These are phyloP conservation scores for Dromius quadrimaculatus DNA, from an alignment of 2,888 invertebrate genomes.

Conservation along the genomic window DNA sequence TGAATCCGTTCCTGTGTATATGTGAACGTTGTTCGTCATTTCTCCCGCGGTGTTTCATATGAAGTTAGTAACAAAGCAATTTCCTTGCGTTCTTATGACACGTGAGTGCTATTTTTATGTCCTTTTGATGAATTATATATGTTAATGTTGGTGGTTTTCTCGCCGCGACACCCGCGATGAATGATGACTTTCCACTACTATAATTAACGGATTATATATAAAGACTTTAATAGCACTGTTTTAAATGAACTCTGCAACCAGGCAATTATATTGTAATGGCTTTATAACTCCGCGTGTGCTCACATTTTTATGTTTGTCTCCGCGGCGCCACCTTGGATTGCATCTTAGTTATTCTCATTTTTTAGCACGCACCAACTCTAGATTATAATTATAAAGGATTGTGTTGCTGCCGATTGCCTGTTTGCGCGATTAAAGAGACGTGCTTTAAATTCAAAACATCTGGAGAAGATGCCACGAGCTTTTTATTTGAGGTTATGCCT, in stretches of 20 bases:
- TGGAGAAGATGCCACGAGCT: conserved; percentile 22
- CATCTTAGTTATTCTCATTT: conserved; percentile 23
- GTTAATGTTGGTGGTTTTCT: conserved; percentile 44
- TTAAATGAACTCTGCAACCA: conserved; percentile 40
- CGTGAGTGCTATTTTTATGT: conserved; percentile 34
- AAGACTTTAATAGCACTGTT: conserved; percentile 47
- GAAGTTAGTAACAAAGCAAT: conserved; percentile 38
- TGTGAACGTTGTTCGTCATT: conserved; percentile 2
- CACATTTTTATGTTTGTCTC: conserved; percentile 14
- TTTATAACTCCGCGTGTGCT: conserved; percentile 43
- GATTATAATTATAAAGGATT: conserved; percentile 40
- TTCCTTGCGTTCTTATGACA: conserved; percentile 28
- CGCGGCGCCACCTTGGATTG: conserved; percentile 22
- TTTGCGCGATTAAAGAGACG: conserved; percentile 4
- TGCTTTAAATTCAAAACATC: conserved; percentile 31
- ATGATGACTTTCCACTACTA: conserved; percentile 40
- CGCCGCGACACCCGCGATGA: conserved; percentile 43
- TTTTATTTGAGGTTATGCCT: not conserved
- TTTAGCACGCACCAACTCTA: conserved; percentile 15
- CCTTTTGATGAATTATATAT: conserved; percentile 49
- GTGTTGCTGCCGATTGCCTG: conserved; percentile 15
- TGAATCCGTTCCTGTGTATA: too few relatives aligned
- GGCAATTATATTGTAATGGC: conserved; percentile 51
- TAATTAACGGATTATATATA: conserved; percentile 51
- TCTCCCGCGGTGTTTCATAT: conserved; percentile 39